Evolutionary conservation across 1,140 invertebrate species (phyloP).

Genomic region (Heliconius hewitsoni): DNA sequence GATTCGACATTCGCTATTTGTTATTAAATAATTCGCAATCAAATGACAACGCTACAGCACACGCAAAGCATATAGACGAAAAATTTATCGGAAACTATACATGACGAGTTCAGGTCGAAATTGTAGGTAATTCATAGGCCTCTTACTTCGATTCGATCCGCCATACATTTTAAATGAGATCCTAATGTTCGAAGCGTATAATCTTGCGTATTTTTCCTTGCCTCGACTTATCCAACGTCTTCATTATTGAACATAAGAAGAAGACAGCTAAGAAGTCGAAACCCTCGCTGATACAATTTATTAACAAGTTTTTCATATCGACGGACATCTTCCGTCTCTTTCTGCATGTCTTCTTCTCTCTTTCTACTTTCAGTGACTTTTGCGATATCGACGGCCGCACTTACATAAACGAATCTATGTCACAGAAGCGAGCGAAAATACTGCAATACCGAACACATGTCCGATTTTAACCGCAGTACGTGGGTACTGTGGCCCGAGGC

Average conservation of each 20-base stretch:
- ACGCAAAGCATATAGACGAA: slow-evolving; percentile 30
- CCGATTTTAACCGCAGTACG: slow-evolving; percentile 29
- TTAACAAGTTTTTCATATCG: slow-evolving; percentile 51
- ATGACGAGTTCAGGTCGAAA: not conserved
- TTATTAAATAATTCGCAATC: slow-evolving; percentile 28
- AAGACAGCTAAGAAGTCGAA: slow-evolving; percentile 14
- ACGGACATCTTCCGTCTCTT: slow-evolving; percentile 50
- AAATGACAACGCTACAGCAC: slow-evolving; percentile 25
- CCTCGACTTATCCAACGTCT: slow-evolving; percentile 1
- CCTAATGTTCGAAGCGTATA: slow-evolving; percentile 5
- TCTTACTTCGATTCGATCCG: slow-evolving; percentile 16
- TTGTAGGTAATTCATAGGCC: slow-evolving; percentile 8
- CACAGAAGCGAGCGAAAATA: slow-evolving; percentile 50
- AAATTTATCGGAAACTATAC: not conserved
- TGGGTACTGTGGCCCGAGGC: not conserved
- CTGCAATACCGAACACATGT: slow-evolving; percentile 50
- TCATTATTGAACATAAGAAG: slow-evolving; percentile 9
- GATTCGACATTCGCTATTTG: slow-evolving; percentile 26
- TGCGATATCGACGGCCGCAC: slow-evolving; percentile 60
- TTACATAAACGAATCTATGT: slow-evolving; percentile 68
- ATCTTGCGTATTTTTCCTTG: not conserved
- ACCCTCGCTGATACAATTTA: slow-evolving; percentile 40
- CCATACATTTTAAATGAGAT: slow-evolving; percentile 17
- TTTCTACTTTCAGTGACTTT: slow-evolving; percentile 55
- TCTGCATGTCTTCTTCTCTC: slow-evolving; percentile 49